Base-by-base conservation (phyloP, 2,888 invertebrate genomes). In the Eremobia ochroleuca region DNA sequence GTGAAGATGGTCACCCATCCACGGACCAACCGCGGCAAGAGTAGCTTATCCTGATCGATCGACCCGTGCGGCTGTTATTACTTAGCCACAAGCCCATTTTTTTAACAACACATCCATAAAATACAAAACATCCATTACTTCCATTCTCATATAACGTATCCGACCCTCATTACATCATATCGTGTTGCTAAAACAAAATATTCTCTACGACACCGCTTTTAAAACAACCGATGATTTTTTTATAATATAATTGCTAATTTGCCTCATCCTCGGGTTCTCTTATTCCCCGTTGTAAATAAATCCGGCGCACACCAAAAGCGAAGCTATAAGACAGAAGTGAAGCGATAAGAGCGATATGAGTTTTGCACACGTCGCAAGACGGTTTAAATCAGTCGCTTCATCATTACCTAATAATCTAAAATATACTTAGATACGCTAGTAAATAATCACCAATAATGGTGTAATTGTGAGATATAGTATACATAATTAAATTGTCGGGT, bases 171-270 rank as follows among this genome's bases (percentile, higher is more conserved):
- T 87, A 87, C 11, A 76, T 18, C 77, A 86, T 92, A 90, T 92
- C 92, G 78, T 87, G 80, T 92, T 91, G 74, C 91, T 82, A 90
- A 93, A 94, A 93, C 90, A 94, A 93, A 93, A 90, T 79, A 83
- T 79, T 85, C 79, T 85, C 92, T 83, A 92, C 89, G 92, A 94
- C 90, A 93, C 92, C 90, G 91, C 90, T 93, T 93, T 91, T 92
- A 93, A 95, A 94, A 91, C 89, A 92, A 92, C 88, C 87, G 81
- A 88, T 94, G 93, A 94, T 87, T 85, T 94, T 96, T 96, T 95
- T 93, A 94, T 93, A 92, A 92, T 91, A 93, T 94, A 96, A 96
- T 96, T 95, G 96, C 96, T 96, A 95, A 96, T 96, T 91, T 95
- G 93, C 92, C 85, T 93, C 91, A 87, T 92, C 89, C 92, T 92